Conservation (phyloP, 1,140 invertebrate genomes). For the Bathynomus jamesi region DNA sequence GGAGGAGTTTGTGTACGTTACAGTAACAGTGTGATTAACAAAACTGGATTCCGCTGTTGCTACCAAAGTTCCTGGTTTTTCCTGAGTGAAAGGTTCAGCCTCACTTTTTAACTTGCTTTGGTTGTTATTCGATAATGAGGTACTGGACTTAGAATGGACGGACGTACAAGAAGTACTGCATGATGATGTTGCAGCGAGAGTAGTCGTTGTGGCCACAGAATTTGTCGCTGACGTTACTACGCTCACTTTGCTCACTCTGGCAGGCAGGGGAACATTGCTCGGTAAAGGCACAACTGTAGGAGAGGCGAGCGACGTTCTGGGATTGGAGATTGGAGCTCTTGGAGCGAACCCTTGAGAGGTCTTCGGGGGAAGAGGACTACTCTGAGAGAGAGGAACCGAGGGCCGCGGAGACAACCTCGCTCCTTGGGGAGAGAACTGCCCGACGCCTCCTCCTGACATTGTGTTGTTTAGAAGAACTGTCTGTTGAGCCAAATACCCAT, state of each 20-base stretch:
- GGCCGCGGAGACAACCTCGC: slow-evolving; percentile 47
- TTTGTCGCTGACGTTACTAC: slow-evolving; percentile 20
- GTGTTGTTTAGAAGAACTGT: slow-evolving; percentile 73
- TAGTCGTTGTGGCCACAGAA: too few species aligned
- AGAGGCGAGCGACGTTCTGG: slow-evolving; percentile 14
- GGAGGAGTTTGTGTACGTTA: slow-evolving; percentile 22
- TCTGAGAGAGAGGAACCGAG: slow-evolving; percentile 14
- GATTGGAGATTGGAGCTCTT: slow-evolving; percentile 3
- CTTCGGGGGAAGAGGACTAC: slow-evolving; percentile 18
- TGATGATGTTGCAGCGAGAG: slow-evolving; percentile 19
- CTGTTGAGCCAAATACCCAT: slow-evolving; percentile 76
- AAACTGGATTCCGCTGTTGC: slow-evolving; percentile 24
- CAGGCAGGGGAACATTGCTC: slow-evolving; percentile 43
- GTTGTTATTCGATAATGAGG: not conserved
- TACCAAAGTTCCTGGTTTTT: slow-evolving; percentile 1
- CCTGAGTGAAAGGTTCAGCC: slow-evolving; percentile 5
- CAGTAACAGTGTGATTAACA: slow-evolving; percentile 24
- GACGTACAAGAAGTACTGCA: slow-evolving; percentile 12
- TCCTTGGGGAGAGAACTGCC: slow-evolving; percentile 34
- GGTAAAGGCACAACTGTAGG: slow-evolving; percentile 45
- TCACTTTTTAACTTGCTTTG: slow-evolving; percentile 4
- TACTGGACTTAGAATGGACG: slow-evolving; percentile 12
- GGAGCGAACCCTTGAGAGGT: slow-evolving; percentile 9
- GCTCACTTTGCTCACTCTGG: slow-evolving; percentile 28
- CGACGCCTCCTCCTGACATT: slow-evolving; percentile 52